Evolutionary conservation across 2,888 invertebrate genomes (phyloP).

Genomic region (Ophraella communa): DNA sequence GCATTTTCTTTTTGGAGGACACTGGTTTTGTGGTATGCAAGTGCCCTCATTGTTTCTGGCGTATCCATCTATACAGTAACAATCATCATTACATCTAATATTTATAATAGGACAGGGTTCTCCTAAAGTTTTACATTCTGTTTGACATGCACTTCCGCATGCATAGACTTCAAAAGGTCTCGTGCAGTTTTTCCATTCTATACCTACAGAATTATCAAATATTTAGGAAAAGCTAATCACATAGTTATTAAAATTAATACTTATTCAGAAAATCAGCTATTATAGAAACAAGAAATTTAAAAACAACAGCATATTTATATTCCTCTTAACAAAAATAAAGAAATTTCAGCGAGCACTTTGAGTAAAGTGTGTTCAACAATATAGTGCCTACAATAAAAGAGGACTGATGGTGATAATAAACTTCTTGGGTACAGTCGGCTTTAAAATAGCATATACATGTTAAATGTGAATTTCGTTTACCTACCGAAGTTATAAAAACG

Average conservation of each 20-base stretch:
- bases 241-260: neutral
- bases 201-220: neutral
- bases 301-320: too few relatives aligned
- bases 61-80: conserved; percentile 45
- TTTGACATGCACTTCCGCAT: conserved; percentile 50
- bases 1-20: conserved; percentile 26
- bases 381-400: too few relatives aligned
- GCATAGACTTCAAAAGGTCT: conserved; percentile 42
- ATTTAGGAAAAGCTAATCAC: neutral
- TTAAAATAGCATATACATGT: too few relatives aligned
- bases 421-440: too few relatives aligned
- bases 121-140: conserved; percentile 40
- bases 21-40: conserved; percentile 44
- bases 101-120: conserved; percentile 44
- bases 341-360: too few relatives aligned
- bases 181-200: conserved; percentile 33
- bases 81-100: conserved; percentile 44
- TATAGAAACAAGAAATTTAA: too few relatives aligned
- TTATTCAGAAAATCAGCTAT: too few relatives aligned
- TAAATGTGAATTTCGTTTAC: too few relatives aligned
- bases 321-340: too few relatives aligned
- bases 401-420: too few relatives aligned
- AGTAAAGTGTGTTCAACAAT: too few relatives aligned
- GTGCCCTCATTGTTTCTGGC: conserved; percentile 40
- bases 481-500: too few relatives aligned